Conservation (phyloP, 2,113 vertebrate genomes). For the Acrocephalus arundinaceus region DNA sequence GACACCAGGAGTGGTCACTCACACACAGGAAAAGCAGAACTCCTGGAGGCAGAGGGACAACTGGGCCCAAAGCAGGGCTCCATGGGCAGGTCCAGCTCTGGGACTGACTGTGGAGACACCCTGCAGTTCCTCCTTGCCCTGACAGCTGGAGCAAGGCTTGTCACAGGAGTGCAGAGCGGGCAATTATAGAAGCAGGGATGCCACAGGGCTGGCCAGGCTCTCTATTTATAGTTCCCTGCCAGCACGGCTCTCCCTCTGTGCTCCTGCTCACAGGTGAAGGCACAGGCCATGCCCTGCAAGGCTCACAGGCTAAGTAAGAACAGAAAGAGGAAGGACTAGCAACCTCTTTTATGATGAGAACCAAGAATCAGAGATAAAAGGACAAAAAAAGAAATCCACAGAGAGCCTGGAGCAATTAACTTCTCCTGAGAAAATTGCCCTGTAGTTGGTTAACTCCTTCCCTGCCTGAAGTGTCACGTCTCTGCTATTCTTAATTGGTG, state of each 20-base stretch:
- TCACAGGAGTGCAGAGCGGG: not conserved
- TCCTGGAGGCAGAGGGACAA: not conserved
- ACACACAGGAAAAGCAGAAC: not conserved
- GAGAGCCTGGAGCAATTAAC: not conserved
- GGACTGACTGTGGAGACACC: not conserved
- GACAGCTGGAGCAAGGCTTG: constrained; percentile 4
- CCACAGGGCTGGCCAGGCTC: not conserved
- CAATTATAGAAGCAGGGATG: not conserved
- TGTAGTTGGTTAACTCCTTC: not conserved
- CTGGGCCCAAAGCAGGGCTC: not conserved
- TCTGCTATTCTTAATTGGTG: rapidly evolving
- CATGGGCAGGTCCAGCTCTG: not conserved
- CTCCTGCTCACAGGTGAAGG: not conserved
- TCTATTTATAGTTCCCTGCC: constrained; percentile 12
- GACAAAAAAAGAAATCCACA: not conserved
- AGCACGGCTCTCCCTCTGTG: not conserved
- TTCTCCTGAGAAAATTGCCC: not conserved
- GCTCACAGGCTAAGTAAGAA: not conserved
- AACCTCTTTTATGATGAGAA: not conserved
- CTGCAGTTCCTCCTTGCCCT: not conserved
- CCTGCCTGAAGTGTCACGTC: not conserved
- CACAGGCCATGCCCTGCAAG: not conserved
- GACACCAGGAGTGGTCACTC: rapidly evolving
- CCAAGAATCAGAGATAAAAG: not conserved
- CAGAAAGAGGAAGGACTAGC: not conserved